A percentile compares a stretch with the other conserved stretches of the same genome.
phyloP scores from a whole-genome alignment of 2,113 vertebrate species.

The Sinocyclocheilus grahami region DNA sequence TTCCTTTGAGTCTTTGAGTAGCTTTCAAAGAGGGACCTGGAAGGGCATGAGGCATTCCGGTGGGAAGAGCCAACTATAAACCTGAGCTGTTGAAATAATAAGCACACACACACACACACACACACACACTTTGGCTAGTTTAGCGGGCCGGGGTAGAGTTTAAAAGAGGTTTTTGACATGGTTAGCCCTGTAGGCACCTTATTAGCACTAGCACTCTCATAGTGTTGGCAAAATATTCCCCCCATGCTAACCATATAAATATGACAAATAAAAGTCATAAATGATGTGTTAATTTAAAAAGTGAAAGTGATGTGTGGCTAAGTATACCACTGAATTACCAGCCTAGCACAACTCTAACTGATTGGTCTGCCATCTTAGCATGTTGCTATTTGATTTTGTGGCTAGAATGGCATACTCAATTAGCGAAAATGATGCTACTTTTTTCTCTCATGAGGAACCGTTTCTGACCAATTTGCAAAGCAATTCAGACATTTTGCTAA shows the following conservation, averaged over 20 bases:
- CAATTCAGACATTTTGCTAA: not conserved
- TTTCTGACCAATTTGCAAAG: not conserved
- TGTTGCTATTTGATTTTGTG: not conserved
- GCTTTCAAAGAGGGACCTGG: conserved; percentile 69
- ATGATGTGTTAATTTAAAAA: too few species aligned
- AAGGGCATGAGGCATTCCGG: conserved; percentile 65
- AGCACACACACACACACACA: not conserved
- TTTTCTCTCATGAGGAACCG: too few species aligned
- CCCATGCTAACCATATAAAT: too few species aligned
- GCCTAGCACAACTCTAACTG: not conserved
- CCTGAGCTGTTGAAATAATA: conserved; percentile 48
- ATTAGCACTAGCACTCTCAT: too few species aligned
- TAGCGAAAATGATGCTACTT: too few species aligned
- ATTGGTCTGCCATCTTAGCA: not conserved
- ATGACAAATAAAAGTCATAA: too few species aligned
- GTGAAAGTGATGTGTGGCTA: too few species aligned
- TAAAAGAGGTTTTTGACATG: not conserved
- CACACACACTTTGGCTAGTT: conserved; percentile 16
- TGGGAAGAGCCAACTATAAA: conserved; percentile 57
- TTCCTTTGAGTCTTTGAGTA: conserved; percentile 64
- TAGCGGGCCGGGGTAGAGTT: not conserved
- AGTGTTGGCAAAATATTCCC: too few species aligned
- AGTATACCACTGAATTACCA: too few species aligned
- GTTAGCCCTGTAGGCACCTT: too few species aligned
- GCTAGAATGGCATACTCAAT: not conserved